These are phyloP conservation scores for Oostethus manadensis DNA, from an alignment of 2,113 vertebrate species.

Conservation along the genomic window DNA sequence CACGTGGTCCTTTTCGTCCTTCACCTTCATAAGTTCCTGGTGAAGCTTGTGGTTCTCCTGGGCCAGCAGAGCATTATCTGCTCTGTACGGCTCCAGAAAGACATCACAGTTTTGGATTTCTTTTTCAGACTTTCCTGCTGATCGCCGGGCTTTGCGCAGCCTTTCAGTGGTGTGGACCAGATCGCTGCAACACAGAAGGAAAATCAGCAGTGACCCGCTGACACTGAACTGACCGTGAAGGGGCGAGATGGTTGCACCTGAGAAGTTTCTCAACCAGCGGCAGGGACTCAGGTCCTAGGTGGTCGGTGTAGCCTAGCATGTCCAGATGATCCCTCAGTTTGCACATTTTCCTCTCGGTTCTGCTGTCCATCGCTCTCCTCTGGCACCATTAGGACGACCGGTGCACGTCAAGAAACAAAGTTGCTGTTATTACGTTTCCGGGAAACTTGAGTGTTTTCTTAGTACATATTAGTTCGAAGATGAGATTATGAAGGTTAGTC, in stretches of 20 bases:
- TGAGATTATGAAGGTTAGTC: background rate
- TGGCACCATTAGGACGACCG: background rate
- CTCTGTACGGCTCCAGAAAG: slow-evolving; percentile 84
- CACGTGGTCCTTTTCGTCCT: slow-evolving; percentile 78
- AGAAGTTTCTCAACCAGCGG: slow-evolving; percentile 94
- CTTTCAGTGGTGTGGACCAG: slow-evolving; percentile 94
- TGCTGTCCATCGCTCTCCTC: slow-evolving; percentile 54
- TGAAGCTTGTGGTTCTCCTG: slow-evolving; percentile 91
- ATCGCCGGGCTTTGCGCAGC: slow-evolving; percentile 82
- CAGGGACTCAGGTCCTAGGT: slow-evolving; percentile 84
- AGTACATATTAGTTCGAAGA: too few relatives aligned
- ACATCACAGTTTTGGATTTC: slow-evolving; percentile 86
- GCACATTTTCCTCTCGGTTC: slow-evolving; percentile 82
- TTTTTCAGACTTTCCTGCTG: slow-evolving; percentile 82
- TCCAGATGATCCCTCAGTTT: slow-evolving; percentile 88
- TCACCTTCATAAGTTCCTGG: slow-evolving; percentile 80
- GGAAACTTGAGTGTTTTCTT: too few relatives aligned
- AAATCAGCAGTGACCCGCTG: background rate
- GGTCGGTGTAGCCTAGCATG: slow-evolving; percentile 88
- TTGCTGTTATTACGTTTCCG: background rate
- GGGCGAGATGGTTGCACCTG: slow-evolving; percentile 70
- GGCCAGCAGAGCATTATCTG: slow-evolving; percentile 81
- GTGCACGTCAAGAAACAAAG: background rate
- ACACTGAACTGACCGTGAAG: too few relatives aligned
- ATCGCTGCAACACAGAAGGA: slow-evolving; percentile 73